Conservation (phyloP, 2,113 vertebrate species). For the Campylorhamphus procurvoides region DNA sequence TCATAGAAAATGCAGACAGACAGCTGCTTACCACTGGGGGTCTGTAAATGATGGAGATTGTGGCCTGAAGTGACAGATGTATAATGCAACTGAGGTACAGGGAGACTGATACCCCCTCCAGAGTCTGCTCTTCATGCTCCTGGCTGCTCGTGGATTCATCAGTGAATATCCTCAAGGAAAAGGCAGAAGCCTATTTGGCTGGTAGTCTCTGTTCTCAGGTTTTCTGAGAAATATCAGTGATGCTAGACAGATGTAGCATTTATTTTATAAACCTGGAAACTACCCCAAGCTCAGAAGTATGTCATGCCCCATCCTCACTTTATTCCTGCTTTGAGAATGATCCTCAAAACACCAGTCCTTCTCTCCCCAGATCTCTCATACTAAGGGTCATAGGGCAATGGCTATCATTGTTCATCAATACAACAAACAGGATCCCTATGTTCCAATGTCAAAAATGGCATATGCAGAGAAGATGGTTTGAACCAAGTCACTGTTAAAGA, state of each 20-base stretch:
- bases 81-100: neutral
- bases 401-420: neutral
- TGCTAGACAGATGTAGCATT: neutral
- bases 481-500: neutral
- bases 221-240: neutral
- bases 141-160: neutral
- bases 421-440: neutral
- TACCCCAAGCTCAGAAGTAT: neutral
- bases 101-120: neutral
- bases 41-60: constrained; percentile 1
- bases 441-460: neutral
- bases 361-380: neutral
- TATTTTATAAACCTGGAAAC: neutral
- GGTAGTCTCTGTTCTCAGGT: neutral
- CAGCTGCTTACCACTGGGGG: constrained; percentile 36
- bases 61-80: constrained; percentile 24
- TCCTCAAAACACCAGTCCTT: neutral
- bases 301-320: neutral
- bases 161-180: neutral
- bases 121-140: neutral
- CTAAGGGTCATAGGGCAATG: neutral
- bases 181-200: neutral
- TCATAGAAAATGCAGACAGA: constrained; percentile 33
- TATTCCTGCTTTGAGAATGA: neutral
- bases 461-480: neutral